Evolutionary conservation across 2,888 invertebrate genomes (phyloP).

Genomic region (Heteromurus nitidus): DNA sequence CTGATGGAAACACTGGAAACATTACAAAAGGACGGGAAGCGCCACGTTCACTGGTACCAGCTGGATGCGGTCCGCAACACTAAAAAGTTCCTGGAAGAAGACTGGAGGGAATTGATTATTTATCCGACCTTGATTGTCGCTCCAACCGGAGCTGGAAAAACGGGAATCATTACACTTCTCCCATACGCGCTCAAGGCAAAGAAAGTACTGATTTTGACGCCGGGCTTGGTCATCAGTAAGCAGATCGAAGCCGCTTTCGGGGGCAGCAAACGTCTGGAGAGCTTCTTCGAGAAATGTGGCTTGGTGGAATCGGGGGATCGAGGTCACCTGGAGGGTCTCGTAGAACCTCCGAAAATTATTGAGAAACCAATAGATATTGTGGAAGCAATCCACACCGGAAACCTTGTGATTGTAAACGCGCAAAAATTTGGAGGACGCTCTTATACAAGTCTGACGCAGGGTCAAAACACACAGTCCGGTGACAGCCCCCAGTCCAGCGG

Average conservation of each 20-base stretch:
- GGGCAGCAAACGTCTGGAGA: neutral
- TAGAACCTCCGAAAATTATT: neutral
- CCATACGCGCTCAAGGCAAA: constrained; percentile 35
- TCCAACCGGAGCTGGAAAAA: constrained; percentile 53
- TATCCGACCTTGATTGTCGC: constrained; percentile 48
- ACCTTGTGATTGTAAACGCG: constrained; percentile 51
- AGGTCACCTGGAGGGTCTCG: neutral
- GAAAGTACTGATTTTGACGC: constrained; percentile 48
- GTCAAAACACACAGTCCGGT: no score
- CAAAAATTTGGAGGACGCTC: constrained; percentile 51
- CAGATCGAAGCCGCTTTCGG: constrained; percentile 43
- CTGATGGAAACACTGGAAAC: no score
- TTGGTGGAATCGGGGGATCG: neutral
- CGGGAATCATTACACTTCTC: constrained; percentile 48
- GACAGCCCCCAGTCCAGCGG: no score
- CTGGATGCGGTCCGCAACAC: neutral
- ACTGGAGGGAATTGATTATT: neutral
- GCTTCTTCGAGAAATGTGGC: neutral
- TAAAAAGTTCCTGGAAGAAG: neutral
- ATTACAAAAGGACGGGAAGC: no score
- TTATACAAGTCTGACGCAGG: neutral
- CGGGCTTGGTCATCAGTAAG: neutral
- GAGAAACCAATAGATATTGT: neutral
- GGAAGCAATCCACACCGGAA: neutral
- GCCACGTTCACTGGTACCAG: neutral